Evolutionary conservation across 2,797 vertebrate species (phyloP).

Genomic region (Hirundo rustica): DNA sequence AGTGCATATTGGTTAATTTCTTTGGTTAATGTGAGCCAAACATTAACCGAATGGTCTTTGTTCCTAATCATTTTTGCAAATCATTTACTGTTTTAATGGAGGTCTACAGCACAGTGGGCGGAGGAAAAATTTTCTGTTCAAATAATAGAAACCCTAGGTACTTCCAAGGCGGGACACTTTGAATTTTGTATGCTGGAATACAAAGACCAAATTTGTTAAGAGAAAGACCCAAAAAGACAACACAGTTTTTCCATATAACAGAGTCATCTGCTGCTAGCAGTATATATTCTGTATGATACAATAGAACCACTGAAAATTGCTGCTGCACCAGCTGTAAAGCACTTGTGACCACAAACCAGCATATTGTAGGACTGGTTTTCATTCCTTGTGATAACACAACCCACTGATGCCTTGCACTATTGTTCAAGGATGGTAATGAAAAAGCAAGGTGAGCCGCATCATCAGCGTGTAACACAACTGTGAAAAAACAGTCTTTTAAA

Average conservation of each 20-base stretch:
- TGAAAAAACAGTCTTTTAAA: background rate
- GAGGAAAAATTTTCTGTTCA: background rate
- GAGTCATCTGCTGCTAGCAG: background rate
- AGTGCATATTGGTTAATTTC: background rate
- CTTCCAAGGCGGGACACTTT: background rate
- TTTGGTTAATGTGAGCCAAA: background rate
- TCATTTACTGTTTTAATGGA: background rate
- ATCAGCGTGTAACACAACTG: background rate
- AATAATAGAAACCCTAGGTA: background rate
- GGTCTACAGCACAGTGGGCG: accelerated
- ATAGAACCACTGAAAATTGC: background rate
- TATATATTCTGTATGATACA: background rate
- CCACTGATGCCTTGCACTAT: background rate
- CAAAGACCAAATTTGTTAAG: background rate
- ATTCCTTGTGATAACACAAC: background rate
- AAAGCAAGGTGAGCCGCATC: background rate
- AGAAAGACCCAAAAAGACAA: background rate
- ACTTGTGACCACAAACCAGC: background rate
- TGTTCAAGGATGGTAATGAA: background rate
- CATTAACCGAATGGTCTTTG: too few relatives aligned
- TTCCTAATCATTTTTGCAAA: background rate
- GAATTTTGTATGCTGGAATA: background rate
- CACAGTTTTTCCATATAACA: background rate
- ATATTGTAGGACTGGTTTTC: too few relatives aligned
- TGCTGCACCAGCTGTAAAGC: background rate